Evolutionary conservation across 2,113 vertebrate genomes (phyloP), one percentile per base, ranked within the genome.

Genomic region (Nesospiza acunhae): DNA sequence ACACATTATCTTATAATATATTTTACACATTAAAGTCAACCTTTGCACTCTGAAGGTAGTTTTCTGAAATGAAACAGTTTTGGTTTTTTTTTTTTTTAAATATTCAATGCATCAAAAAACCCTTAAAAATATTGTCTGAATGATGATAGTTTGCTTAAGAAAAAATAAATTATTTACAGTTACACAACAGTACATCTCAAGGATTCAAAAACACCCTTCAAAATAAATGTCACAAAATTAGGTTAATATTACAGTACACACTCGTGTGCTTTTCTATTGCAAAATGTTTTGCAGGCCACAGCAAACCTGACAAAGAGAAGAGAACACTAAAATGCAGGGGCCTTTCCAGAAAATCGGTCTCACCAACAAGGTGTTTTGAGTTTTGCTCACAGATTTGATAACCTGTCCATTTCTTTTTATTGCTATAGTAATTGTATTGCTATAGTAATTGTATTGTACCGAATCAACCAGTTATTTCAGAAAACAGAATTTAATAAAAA

Each of bases 351-450:
- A 49, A 58, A 69, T 26, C 31, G 47, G 37, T 49, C 72, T 70
- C 62, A 87, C 21, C 39, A 75, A 42, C 11, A 60, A 50, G 49
- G 11, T 14, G 39, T 39, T 39, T 39, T 10, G 16, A 41, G 23
- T 56, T 85, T 77, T 47, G 13, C 26, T 77, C n/a, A 42, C 2
- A 27, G 15, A 21, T 62, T 94, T 84, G 14, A 84, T 27, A 68
- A 7, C 31, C 15, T 28, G 18, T 23, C 33, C 47, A 28, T 62
- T 70, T 31, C 28, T 91, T 86, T 81, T n/a, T 59, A 59, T 30
- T 0, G 0, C 58, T 63, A 44, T 2, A 27, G 21, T 81, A 23
- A 42, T 9, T 49, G 27, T 59, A 59, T 30, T 0, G 0, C 58
- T 63, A 44, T 2, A 27, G 21, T 81, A 23, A 42, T 9, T 49